Percentiles rank a stretch among this genome's conserved stretches.
phyloP scores from a whole-genome alignment of 1,140 invertebrate genomes.

The Pseudomyrmex sp. region DNA sequence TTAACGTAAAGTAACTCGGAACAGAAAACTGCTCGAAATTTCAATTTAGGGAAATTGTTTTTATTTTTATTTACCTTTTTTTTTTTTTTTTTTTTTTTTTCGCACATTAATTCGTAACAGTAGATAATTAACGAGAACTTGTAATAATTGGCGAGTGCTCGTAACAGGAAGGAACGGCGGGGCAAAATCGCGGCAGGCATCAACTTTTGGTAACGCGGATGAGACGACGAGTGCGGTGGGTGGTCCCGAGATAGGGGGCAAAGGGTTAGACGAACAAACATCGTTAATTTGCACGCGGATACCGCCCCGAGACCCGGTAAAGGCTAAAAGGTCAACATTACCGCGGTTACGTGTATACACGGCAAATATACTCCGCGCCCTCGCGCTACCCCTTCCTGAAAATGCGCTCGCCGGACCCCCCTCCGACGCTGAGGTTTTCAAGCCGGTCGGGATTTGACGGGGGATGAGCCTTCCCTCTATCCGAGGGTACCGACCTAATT shows the following conservation, averaged over 20 bases:
- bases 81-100: not conserved
- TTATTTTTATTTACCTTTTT: not conserved
- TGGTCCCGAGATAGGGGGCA: constrained; percentile 55
- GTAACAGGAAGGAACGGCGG: not conserved
- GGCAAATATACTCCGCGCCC: constrained; percentile 79
- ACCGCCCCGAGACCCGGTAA: constrained; percentile 60
- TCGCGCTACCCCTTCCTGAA: constrained; percentile 67
- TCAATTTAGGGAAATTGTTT: too few relatives aligned
- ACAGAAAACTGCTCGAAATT: too few relatives aligned
- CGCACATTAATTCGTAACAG: not conserved
- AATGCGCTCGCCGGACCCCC: constrained; percentile 45
- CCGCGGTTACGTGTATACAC: constrained; percentile 71
- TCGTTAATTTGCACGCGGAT: constrained; percentile 82
- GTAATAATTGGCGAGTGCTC: not conserved
- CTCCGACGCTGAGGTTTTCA: constrained; percentile 57
- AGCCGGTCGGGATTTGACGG: constrained; percentile 47
- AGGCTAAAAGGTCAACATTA: constrained; percentile 82
- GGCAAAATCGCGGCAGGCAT: not conserved
- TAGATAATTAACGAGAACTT: not conserved
- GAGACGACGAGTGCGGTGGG: constrained; percentile 13
- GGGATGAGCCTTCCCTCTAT: constrained; percentile 34
- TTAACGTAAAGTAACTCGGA: too few relatives aligned
- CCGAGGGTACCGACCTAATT: constrained; percentile 71
- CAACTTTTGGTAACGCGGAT: not conserved
- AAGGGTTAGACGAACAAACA: constrained; percentile 81